A percentile compares a stretch with the other conserved stretches of the same genome.
Evolutionary conservation across 2,888 invertebrate species (phyloP).

Genomic region (Podotricha telesiphe): DNA sequence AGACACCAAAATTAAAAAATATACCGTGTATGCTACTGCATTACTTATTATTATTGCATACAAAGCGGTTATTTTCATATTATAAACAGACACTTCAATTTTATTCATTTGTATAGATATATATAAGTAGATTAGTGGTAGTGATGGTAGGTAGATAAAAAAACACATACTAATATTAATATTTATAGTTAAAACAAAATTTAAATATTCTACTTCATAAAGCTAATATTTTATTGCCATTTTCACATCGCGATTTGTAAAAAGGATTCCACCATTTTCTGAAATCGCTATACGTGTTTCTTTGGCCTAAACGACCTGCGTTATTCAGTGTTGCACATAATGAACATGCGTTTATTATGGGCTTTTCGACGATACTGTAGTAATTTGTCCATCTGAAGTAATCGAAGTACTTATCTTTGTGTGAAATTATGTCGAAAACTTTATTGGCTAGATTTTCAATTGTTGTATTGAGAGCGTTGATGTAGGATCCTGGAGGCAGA

Average conservation of each 20-base stretch:
- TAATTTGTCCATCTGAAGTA: slow-evolving; percentile 67
- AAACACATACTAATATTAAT: no score
- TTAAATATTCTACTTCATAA: neutral
- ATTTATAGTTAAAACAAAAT: no score
- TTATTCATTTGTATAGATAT: no score
- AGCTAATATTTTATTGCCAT: slow-evolving; percentile 24
- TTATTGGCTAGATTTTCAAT: slow-evolving; percentile 52
- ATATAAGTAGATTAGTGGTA: no score
- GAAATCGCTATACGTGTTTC: slow-evolving; percentile 49
- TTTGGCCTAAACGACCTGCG: slow-evolving; percentile 52
- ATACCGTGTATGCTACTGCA: no score
- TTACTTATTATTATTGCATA: no score
- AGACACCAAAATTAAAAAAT: no score
- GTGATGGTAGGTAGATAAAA: no score
- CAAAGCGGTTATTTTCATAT: no score
- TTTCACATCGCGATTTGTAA: slow-evolving; percentile 50
- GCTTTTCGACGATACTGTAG: slow-evolving; percentile 54
- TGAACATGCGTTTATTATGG: slow-evolving; percentile 56
- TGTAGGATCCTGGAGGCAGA: slow-evolving; percentile 60
- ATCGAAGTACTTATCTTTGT: slow-evolving; percentile 56
- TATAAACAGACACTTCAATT: no score
- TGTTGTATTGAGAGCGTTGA: slow-evolving; percentile 54
- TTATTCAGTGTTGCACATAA: slow-evolving; percentile 61
- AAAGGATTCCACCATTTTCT: slow-evolving; percentile 67
- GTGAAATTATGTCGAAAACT: slow-evolving; percentile 56